These are phyloP conservation scores for Notolabrus celidotus DNA, from an alignment of 2,797 vertebrate genomes.

Conservation along the genomic window DNA sequence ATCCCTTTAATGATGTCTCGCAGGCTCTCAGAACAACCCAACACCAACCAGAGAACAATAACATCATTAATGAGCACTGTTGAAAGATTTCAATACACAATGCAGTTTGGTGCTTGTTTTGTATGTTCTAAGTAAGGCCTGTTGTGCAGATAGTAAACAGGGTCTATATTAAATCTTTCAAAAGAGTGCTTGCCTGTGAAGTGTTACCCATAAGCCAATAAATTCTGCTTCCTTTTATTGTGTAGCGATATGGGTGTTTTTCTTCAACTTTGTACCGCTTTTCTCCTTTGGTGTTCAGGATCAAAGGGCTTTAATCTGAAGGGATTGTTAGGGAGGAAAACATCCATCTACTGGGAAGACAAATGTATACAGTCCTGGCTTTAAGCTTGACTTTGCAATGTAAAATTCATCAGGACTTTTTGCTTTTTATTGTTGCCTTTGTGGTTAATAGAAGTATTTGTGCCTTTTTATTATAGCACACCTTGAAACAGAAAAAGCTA, in stretches of 20 bases:
- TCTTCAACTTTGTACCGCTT: slow-evolving; percentile 69
- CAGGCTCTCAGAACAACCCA: slow-evolving; percentile 20
- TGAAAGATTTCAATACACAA: slow-evolving; percentile 67
- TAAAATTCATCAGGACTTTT: slow-evolving; percentile 25
- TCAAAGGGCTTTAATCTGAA: slow-evolving; percentile 59
- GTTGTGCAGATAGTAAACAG: slow-evolving; percentile 41
- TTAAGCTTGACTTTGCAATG: slow-evolving; percentile 37
- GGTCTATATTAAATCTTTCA: slow-evolving; percentile 46
- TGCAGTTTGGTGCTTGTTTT: slow-evolving; percentile 53
- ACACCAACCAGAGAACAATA: slow-evolving; percentile 57
- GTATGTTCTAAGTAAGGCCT: slow-evolving; percentile 57
- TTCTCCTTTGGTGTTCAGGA: slow-evolving; percentile 35
- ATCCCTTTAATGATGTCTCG: slow-evolving; percentile 14
- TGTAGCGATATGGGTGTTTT: slow-evolving; percentile 58
- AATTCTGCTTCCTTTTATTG: slow-evolving; percentile 71
- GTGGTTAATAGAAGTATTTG: slow-evolving; percentile 2
- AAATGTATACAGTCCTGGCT: slow-evolving; percentile 24
- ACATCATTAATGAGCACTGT: slow-evolving; percentile 6
- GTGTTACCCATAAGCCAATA: slow-evolving; percentile 61
- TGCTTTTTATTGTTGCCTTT: slow-evolving; percentile 20
- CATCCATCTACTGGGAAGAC: slow-evolving; percentile 1
- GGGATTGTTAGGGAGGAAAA: slow-evolving; percentile 41
- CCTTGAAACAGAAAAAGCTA: not conserved
- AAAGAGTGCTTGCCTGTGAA: slow-evolving; percentile 29
- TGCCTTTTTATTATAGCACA: not conserved